phyloP scores from a whole-genome alignment of 2,888 invertebrate genomes.

The Ichneumoninae sp. region DNA sequence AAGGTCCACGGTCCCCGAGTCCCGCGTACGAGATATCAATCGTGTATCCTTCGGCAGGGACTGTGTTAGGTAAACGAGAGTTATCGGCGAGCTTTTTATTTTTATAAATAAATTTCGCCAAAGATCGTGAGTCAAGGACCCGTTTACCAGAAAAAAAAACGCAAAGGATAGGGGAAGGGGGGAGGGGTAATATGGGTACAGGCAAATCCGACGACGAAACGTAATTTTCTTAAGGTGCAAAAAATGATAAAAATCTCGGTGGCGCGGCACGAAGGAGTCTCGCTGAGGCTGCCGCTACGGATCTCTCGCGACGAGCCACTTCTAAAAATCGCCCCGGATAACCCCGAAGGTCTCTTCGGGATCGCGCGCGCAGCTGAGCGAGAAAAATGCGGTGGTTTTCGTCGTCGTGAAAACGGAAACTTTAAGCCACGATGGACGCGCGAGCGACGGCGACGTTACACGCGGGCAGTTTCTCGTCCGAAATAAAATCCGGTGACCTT shows the following conservation, averaged over 20 bases:
- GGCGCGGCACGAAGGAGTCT: constrained; percentile 44
- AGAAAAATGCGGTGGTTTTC: background rate
- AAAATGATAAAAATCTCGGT: constrained; percentile 39
- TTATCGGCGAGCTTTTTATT: background rate
- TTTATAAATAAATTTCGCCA: constrained; percentile 34
- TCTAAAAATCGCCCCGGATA: constrained; percentile 22
- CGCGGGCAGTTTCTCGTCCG: background rate
- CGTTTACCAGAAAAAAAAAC: constrained; percentile 1
- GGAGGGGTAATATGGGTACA: background rate
- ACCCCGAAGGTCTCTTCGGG: constrained; percentile 16
- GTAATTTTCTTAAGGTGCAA: constrained; percentile 36
- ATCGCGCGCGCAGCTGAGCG: background rate
- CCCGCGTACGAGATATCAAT: constrained; percentile 15
- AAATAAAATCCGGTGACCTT: constrained; percentile 14
- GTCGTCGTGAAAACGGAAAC: constrained; percentile 5
- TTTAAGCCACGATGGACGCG: constrained; percentile 8
- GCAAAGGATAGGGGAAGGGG: no score
- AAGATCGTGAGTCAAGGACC: constrained; percentile 43
- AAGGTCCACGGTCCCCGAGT: background rate
- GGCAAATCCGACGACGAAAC: constrained; percentile 28
- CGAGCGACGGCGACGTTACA: background rate
- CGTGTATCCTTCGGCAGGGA: constrained; percentile 25
- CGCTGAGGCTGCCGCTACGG: constrained; percentile 24
- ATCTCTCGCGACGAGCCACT: constrained; percentile 22
- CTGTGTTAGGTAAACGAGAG: background rate